Base-by-base conservation (phyloP, 2,797 vertebrate species). In the Setipinna tenuifilis region DNA sequence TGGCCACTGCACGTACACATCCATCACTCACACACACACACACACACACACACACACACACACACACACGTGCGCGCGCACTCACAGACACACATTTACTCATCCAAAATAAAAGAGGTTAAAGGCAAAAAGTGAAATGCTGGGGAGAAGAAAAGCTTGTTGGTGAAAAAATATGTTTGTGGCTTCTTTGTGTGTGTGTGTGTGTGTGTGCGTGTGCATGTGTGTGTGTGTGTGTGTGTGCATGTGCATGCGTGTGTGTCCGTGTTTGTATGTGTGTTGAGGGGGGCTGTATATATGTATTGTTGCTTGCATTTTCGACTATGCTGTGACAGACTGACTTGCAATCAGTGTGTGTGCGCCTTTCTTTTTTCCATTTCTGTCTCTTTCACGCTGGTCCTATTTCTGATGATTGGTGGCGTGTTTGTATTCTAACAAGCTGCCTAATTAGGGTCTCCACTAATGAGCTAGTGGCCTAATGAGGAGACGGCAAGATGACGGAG, bases 1-100 rank as follows among this genome's bases (percentile, higher is more conserved):
- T 41, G 35, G 35, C 35, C 35, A 5, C 35, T 41, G 35, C 35
- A 41, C 35, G 5, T 41, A 41, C 23, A 68, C 62, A 68, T 9
- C 28, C 23, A 68, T n/a, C 50, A 83, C 54, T 80, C 82, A 82
- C 23, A 68, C 46, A 58, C 54, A 54, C 23, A 68, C 62, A 68
- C 23, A 68, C 23, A 68, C 28, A 71, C 14, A 78, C 83, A 84
- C 83, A 50, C 61, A 83, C 41, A 83, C n/a, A 50, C 61, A 68
- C 82, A 83, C 28, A 83, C 82, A 83, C 46, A 85, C 71, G 14
- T 14, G 14, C 50, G 9, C 50, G 9, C 50, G 9, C 50, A 54
- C 50, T 10, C 50, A 54, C 50, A 54, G 1, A 71, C 23, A 65
- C 61, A 25, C 61, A 65, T 12, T 9, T 6, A 25, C 23, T 23